Evolutionary conservation across 2,797 vertebrate genomes (phyloP), one percentile per base, ranked within the genome.

Genomic region (Eulemur mongoz): DNA sequence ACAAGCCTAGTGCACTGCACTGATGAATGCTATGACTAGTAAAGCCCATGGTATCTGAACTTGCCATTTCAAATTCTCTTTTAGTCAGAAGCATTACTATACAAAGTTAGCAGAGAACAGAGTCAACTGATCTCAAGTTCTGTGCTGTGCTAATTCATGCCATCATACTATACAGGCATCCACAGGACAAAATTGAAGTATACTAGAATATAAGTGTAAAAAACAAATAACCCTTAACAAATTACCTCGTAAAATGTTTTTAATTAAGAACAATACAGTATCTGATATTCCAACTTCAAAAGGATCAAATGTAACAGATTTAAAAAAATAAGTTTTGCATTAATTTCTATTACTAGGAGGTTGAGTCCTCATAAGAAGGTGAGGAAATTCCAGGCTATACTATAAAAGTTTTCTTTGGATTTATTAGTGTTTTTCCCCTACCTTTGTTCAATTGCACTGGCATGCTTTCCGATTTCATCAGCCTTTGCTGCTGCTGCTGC

Each of bases 401-500:
- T 4, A 18, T 0, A 11, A 69, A 15, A 2, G 0, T 0, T 82
- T 89, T 79, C 67, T 83, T 83, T 25, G 72, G 20, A 54, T 57
- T 48, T 43, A 72, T 69, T 48, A 8, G 32, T 1, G 17, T 14
- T 81, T 40, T 52, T 27, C 32, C 12, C 97, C 98, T 98, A 99
- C 99, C 99, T 99, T 99, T 99, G 98, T 99, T 99, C 94, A 99
- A 99, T 13, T 99, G 99, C 83, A 99, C 99, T 0, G 99, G 99
- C 99, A 99, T 99, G 98, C 99, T 99, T 98, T 99, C 99, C 0
- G 99, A 99, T 97, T 99, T 99, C 98, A 99, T 99, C 98, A 99
- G 98, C 52, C 99, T 98, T 95, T 95, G 93, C 91, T 40, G 95
- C 1, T 65, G 99, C 92, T 99, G 99, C 91, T 99, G 99, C 1